Conservation (phyloP, 2,888 invertebrate genomes). For the Perizoma affinitatum region DNA sequence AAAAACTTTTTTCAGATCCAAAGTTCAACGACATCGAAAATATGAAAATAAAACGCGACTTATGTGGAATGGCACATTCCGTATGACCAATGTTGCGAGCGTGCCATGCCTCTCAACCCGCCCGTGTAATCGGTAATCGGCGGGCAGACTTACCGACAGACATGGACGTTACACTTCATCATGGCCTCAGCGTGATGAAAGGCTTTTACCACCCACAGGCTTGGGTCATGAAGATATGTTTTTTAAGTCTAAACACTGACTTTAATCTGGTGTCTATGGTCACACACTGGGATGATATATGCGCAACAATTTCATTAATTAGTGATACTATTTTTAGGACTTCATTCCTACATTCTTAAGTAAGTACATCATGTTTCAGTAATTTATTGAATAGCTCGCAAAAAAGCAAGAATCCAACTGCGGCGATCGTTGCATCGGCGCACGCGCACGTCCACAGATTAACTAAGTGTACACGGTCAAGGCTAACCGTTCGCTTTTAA, state of each 20-base stretch:
- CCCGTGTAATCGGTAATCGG: conserved; percentile 47
- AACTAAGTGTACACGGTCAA: conserved; percentile 67
- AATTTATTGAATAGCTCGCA: conserved; percentile 29
- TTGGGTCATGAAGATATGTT: no score
- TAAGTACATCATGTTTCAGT: conserved; percentile 7
- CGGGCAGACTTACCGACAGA: conserved; percentile 1
- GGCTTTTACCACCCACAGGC: background rate
- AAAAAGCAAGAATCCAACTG: conserved; percentile 23
- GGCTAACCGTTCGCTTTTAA: conserved; percentile 75
- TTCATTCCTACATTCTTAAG: conserved; percentile 1
- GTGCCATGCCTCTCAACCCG: conserved; percentile 31
- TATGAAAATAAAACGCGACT: conserved; percentile 11
- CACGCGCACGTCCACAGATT: conserved; percentile 33
- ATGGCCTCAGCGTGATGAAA: background rate
- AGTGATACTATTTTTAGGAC: no score
- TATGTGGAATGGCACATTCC: conserved; percentile 6
- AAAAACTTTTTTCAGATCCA: background rate
- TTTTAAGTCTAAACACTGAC: no score
- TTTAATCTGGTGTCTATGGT: no score
- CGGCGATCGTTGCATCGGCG: conserved; percentile 25
- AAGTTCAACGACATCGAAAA: conserved; percentile 6
- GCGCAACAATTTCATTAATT: no score
- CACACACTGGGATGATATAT: no score
- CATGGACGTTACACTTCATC: conserved; percentile 3
- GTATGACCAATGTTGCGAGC: conserved; percentile 7